Percentiles rank a stretch among this genome's conserved stretches.
Conservation (phyloP, 2,113 vertebrate species). For the Seriola rivoliana region DNA sequence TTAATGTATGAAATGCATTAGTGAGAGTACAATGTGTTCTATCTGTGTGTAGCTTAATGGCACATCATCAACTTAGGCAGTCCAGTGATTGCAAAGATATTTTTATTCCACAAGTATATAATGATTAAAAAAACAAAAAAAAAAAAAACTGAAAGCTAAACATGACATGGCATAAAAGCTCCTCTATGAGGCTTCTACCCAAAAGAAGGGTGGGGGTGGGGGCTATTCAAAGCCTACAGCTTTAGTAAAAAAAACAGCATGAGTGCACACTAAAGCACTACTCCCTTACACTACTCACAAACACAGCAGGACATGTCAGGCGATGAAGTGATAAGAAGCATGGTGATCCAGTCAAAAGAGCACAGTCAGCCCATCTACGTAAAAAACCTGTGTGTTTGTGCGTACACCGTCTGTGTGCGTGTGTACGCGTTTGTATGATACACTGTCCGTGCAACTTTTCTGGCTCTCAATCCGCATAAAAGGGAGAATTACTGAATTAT, state of each 20-base stretch:
- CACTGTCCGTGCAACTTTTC: background rate
- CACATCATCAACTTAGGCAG: background rate
- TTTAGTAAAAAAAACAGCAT: constrained; percentile 6
- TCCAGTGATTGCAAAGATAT: constrained; percentile 9
- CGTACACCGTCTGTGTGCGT: too few relatives aligned
- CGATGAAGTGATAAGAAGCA: background rate
- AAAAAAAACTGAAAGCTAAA: background rate
- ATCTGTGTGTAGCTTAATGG: background rate
- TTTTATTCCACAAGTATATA: constrained; percentile 13
- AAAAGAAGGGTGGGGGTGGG: constrained; percentile 8
- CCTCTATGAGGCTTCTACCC: constrained; percentile 5
- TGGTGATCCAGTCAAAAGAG: background rate
- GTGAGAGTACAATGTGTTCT: constrained; percentile 19
- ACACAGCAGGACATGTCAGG: background rate
- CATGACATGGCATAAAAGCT: constrained; percentile 26
- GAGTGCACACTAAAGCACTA: background rate
- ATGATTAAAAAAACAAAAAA: constrained; percentile 11
- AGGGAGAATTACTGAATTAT: constrained; percentile 25
- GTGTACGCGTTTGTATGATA: too few relatives aligned
- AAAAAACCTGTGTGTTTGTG: background rate
- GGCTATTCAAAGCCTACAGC: background rate
- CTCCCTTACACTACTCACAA: background rate
- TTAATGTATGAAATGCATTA: constrained; percentile 33
- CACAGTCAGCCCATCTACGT: background rate
- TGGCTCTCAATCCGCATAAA: background rate